Base-by-base conservation (phyloP, 2,113 vertebrate genomes). In the Embiotoca jacksoni region DNA sequence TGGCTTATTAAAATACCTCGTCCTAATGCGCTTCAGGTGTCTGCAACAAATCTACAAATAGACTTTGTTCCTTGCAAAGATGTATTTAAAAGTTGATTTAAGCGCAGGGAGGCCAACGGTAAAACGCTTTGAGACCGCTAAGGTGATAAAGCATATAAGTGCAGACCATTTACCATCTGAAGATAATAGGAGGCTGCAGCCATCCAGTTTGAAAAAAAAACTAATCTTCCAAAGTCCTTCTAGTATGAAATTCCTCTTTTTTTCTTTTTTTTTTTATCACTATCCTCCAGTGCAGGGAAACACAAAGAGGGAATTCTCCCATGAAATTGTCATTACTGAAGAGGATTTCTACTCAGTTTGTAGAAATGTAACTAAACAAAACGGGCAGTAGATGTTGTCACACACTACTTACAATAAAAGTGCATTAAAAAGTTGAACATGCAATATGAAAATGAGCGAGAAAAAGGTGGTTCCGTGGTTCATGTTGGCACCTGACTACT, bases 261-360 rank as follows among this genome's bases (percentile, higher is more conserved):
- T 62, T 33, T n/a, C n/a, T 46, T 44, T 9, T 58, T 41, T 3
- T 50, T 46, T 14, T 13, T 16, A 14, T 11, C 30, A 35, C 2
- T 60, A 30, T 7, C 10, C 14, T 39, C 23, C 16, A 58, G 30
- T 58, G 44, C 23, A 11, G 5, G 54, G 56, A 50, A 76, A 32
- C 15, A 67, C 56, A 76, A 75, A 66, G 36, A 31, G 1, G 16
- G 6, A 6, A n/a, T 37, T 77, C 32, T 70, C 6, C 10, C 16
- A 0, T n/a, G 49, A 57, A 75, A 36, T 4, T 2, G 30, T 7
- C 3, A 1, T 53, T 61, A 37, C 31, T 37, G 2, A 15, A 16
- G 52, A 55, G 47, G 3, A 31, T n/a, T 31, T 67, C 9, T 23
- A 53, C 46, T 41, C 36, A 1, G 15, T 32, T 59, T 1, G 16